Conservation (phyloP, 2,888 invertebrate species). For the Fissipunctia ypsillon region DNA sequence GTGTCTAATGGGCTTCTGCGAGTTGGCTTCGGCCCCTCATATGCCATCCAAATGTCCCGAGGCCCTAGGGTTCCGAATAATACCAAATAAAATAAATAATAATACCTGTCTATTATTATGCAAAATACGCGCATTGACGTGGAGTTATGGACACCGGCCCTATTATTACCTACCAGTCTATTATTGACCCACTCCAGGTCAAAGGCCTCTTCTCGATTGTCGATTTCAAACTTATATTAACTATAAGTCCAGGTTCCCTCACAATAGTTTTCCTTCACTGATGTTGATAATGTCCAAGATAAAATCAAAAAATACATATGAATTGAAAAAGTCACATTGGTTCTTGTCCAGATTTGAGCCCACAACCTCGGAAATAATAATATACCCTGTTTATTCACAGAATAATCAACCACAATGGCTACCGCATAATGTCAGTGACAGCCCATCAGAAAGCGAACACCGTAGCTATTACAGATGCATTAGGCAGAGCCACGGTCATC, state of each 20-base stretch:
- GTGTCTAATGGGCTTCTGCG: too few species aligned
- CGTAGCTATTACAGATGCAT: slow-evolving; percentile 82
- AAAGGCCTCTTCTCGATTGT: neutral
- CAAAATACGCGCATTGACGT: too few species aligned
- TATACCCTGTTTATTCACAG: slow-evolving; percentile 64
- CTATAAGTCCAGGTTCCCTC: neutral
- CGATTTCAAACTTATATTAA: neutral
- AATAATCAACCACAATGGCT: slow-evolving; percentile 76
- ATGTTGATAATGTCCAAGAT: neutral
- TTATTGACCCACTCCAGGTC: neutral
- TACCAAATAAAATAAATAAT: too few species aligned
- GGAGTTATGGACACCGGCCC: too few species aligned
- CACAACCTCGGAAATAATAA: neutral
- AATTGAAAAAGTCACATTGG: too few species aligned
- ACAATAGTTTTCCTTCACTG: too few species aligned
- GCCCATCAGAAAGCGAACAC: slow-evolving; percentile 80
- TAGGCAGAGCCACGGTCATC: slow-evolving; percentile 81
- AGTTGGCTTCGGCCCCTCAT: too few species aligned
- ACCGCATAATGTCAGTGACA: slow-evolving; percentile 81
- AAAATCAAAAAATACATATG: neutral
- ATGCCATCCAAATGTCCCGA: too few species aligned
- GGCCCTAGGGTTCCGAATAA: too few species aligned
- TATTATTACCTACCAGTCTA: too few species aligned
- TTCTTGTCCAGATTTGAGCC: too few species aligned
- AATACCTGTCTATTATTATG: neutral